Evolutionary conservation across 2,888 invertebrate genomes (phyloP).

Genomic region (Hoplodrina ambigua): DNA sequence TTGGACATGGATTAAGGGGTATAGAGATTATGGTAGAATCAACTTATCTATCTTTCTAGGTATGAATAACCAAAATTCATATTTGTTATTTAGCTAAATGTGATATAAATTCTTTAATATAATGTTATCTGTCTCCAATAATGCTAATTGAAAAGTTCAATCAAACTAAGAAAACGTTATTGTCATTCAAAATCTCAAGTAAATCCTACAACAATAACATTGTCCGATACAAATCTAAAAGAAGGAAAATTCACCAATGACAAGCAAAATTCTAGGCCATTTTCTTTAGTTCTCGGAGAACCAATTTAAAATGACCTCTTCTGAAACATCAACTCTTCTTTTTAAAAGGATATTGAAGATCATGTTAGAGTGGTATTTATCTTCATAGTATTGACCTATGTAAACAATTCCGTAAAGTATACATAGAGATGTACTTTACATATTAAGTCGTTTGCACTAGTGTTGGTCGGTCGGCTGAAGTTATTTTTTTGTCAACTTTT

Average conservation of each 20-base stretch:
- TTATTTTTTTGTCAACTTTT: conserved; percentile 58
- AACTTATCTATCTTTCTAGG: no score
- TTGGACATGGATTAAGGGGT: not conserved
- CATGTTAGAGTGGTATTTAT: conserved; percentile 67
- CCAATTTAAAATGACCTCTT: conserved; percentile 64
- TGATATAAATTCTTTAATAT: not conserved
- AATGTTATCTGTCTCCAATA: not conserved
- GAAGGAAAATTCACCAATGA: conserved; percentile 77
- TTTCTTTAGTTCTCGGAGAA: conserved; percentile 77
- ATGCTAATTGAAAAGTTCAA: not conserved
- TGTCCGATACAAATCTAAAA: conserved; percentile 58
- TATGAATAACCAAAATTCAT: not conserved
- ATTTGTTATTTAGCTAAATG: not conserved
- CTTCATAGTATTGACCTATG: conserved; percentile 76
- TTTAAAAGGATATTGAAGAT: conserved; percentile 58
- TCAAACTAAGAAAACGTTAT: not conserved
- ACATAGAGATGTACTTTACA: conserved; percentile 73
- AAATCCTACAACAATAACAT: conserved; percentile 25
- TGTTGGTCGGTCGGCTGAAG: conserved; percentile 65
- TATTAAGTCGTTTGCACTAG: conserved; percentile 79
- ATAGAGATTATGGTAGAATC: not conserved
- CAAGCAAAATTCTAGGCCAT: conserved; percentile 75
- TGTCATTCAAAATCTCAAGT: not conserved
- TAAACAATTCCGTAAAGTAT: conserved; percentile 80
- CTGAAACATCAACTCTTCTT: conserved; percentile 24